A percentile compares a stretch with the other conserved stretches of the same genome.
Evolutionary conservation across 2,113 vertebrate species (phyloP).

Genomic region (Calonectris borealis): DNA sequence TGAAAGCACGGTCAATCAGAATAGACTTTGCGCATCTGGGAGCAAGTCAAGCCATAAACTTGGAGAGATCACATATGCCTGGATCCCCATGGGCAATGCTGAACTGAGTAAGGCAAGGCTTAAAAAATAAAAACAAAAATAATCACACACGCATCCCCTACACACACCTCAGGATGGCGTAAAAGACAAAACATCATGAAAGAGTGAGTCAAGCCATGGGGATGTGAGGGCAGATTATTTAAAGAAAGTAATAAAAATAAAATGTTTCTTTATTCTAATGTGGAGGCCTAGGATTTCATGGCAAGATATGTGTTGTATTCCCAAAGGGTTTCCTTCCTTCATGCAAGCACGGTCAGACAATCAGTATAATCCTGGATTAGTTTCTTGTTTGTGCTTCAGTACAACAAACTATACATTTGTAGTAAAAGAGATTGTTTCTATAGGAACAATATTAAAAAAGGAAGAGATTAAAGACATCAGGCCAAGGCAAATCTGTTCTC

Average conservation of each 20-base stretch:
- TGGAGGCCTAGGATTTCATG: not conserved
- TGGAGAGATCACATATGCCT: not conserved
- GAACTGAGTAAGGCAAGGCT: not conserved
- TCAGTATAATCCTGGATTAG: not conserved
- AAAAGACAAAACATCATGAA: not conserved
- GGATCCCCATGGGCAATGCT: not conserved
- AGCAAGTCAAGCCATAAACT: not conserved
- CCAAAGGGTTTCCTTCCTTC: not conserved
- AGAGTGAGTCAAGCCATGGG: accelerated
- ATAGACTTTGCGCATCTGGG: not conserved
- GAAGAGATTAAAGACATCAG: not conserved
- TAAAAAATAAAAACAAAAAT: not conserved
- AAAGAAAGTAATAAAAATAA: not conserved
- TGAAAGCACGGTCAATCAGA: not conserved
- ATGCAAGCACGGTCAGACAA: not conserved
- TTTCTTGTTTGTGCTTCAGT: not conserved
- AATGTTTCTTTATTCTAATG: not conserved
- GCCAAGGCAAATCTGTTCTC: not conserved
- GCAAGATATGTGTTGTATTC: not conserved
- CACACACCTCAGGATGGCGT: not conserved
- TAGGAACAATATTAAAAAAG: not conserved
- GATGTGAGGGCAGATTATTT: not conserved
- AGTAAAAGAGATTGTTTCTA: not conserved
- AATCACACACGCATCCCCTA: not conserved
- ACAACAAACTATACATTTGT: not conserved